These are phyloP conservation scores for Microtus richardsoni DNA, from an alignment of 2,113 vertebrate species.

Conservation along the genomic window DNA sequence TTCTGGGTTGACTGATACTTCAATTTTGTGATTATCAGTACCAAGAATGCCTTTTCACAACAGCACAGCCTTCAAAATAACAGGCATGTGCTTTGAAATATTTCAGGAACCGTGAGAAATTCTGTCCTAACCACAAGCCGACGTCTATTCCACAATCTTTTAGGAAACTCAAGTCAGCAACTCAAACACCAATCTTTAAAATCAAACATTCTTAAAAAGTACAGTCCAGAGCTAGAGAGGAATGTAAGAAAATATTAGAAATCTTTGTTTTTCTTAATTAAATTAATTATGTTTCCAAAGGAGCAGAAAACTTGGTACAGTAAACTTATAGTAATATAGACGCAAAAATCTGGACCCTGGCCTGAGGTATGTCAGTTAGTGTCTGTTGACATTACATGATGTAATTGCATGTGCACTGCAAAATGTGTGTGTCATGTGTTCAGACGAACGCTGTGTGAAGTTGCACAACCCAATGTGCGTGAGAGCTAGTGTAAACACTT, in stretches of 20 bases:
- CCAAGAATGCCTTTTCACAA: background rate
- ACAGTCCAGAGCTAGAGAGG: background rate
- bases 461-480: background rate
- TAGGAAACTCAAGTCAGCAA: background rate
- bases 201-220: background rate
- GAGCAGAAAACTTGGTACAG: background rate
- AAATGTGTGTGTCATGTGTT: background rate
- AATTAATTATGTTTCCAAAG: background rate
- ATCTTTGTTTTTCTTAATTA: background rate
- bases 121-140: background rate
- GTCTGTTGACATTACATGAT: background rate
- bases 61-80: background rate
- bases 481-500: too few species aligned
- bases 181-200: background rate
- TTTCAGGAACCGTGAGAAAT: background rate
- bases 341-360: background rate
- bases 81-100: background rate
- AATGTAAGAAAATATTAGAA: background rate
- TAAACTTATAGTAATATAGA: background rate
- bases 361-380: background rate
- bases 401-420: too few species aligned
- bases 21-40: background rate
- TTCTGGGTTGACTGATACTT: background rate
- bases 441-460: too few species aligned
- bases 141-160: background rate